These are phyloP conservation scores for Hyalella azteca DNA, from an alignment of 2,888 invertebrate genomes.

Conservation along the genomic window DNA sequence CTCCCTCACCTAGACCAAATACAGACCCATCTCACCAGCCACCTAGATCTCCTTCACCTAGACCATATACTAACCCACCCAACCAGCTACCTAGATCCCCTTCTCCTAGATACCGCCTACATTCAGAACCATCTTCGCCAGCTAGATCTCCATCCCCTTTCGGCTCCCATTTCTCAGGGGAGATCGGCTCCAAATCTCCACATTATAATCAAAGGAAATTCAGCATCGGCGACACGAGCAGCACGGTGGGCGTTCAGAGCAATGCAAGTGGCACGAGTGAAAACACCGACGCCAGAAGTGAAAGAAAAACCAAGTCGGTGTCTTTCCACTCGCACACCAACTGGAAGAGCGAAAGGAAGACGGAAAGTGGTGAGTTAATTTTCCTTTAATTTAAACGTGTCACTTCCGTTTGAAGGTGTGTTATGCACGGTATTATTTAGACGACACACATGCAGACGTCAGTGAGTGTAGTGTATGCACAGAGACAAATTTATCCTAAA, in stretches of 20 bases:
- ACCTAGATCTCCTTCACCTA: conserved; percentile 88
- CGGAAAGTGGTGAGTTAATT: conserved; percentile 66
- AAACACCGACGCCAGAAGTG: conserved; percentile 35
- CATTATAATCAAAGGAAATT: neutral
- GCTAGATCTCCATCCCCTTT: conserved; percentile 47
- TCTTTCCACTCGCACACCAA: conserved; percentile 62
- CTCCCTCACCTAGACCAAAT: conserved; percentile 78
- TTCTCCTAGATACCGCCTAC: conserved; percentile 48
- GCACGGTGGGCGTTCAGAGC: conserved; percentile 11
- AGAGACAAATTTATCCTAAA: too few species aligned
- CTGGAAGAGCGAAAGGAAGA: conserved; percentile 65
- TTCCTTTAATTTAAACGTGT: too few species aligned
- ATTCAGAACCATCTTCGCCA: conserved; percentile 52
- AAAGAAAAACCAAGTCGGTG: conserved; percentile 60
- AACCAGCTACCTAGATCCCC: conserved; percentile 48
- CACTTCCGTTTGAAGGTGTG: too few species aligned
- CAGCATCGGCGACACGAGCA: conserved; percentile 22
- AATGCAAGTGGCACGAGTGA: conserved; percentile 35
- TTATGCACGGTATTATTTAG: neutral
- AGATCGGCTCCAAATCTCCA: neutral
- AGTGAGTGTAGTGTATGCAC: neutral
- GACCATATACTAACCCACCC: conserved; percentile 85
- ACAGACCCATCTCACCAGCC: conserved; percentile 90
- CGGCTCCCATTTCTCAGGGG: conserved; percentile 38
- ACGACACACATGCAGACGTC: neutral